Evolutionary conservation across 2,888 invertebrate species (phyloP), one percentile per base, ranked within the genome.

Genomic region (Cecidostiba fungosa): DNA sequence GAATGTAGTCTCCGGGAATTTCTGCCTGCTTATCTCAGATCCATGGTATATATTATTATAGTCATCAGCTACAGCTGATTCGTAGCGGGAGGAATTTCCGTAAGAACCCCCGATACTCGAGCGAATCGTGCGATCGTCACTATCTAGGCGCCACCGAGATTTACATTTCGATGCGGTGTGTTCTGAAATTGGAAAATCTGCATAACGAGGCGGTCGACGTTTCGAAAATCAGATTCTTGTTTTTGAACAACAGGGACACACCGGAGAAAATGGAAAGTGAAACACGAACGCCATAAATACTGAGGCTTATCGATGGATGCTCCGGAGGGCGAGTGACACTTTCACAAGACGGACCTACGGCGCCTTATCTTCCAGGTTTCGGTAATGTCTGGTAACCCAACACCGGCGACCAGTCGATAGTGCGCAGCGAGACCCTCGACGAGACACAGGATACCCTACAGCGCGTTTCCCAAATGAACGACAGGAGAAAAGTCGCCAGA

Each of bases 341-440:
- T 76, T 79, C 54, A 70, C 76, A 76, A 82, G 82, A 72, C 54
- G 19, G 36, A 59, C 78, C 54, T n/a, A 6, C 54, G 62, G 50
- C 77, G 77, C 50, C 83, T 86, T 86, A 86, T 86, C 86, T 84
- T 70, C n/a, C 16, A 26, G 77, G 23, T 88, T 88, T 87, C 84
- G 89, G 91, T 91, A 91, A 92, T 91, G 91, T 89, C 89, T 36
- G 90, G 91, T 91, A 92, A 92, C 91, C 90, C 89, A 90, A 92
- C 91, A 90, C 92, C 90, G 90, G 54, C 82, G 78, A 79, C 74
- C 62, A 82, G 50, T 54, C 82, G 82, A 77, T 82, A 80, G 43
- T 59, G 76, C 29, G 26, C 47, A 66, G 78, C 39, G n/a, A 54
- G 73, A n/a, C 79, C 62, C 32, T 39, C 29, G 54, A 19, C 19